Percentiles rank a stretch among this genome's conserved stretches.
phyloP scores from a whole-genome alignment of 2,113 vertebrate species.

The Tachuris rubrigastra region DNA sequence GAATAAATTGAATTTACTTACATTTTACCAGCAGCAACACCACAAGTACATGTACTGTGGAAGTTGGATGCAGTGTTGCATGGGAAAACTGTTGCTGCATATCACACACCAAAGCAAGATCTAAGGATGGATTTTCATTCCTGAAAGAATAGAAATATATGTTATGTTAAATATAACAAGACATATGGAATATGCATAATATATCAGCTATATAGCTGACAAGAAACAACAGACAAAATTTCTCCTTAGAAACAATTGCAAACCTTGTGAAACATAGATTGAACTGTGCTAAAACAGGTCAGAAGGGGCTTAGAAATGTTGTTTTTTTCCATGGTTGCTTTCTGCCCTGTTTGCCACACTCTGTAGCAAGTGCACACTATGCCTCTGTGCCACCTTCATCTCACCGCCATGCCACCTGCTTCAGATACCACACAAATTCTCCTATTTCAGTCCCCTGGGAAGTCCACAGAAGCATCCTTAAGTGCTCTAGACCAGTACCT shows the following conservation, averaged over 20 bases:
- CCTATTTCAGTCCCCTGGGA: rapidly evolving
- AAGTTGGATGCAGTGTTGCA: rapidly evolving
- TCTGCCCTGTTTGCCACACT: background rate
- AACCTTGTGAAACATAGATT: background rate
- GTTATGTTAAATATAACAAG: background rate
- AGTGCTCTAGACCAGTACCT: background rate
- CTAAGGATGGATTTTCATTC: background rate
- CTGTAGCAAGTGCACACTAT: rapidly evolving
- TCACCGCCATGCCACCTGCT: background rate
- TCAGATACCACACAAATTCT: background rate
- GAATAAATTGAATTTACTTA: background rate
- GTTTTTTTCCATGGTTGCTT: background rate
- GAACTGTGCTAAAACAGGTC: background rate
- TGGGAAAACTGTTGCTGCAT: background rate
- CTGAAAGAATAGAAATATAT: background rate
- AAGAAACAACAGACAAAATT: background rate
- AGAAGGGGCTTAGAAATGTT: background rate
- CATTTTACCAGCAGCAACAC: background rate
- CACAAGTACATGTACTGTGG: background rate
- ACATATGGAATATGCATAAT: background rate
- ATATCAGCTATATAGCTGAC: background rate
- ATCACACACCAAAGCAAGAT: background rate
- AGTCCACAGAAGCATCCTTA: background rate
- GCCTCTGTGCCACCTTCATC: background rate
- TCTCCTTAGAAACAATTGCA: background rate